phyloP scores from a whole-genome alignment of 1,140 invertebrate genomes.

The Sminthurinus signatus region DNA sequence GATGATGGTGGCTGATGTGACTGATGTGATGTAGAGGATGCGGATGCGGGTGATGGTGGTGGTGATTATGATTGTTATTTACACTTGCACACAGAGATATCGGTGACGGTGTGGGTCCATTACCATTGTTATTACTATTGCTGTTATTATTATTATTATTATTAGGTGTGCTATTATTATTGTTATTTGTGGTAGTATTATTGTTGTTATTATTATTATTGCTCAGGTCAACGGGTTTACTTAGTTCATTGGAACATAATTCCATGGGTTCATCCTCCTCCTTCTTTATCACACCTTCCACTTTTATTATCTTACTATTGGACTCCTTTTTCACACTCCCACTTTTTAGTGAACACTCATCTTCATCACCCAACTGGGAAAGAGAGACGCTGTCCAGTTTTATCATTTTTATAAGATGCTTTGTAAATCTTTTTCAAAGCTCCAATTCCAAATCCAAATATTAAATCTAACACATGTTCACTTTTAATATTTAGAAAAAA shows the following conservation, averaged over 20 bases:
- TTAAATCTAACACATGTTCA: too few species aligned
- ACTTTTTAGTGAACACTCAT: conserved; percentile 9
- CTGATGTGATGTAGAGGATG: too few species aligned
- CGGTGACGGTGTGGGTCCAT: not conserved
- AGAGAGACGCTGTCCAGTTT: conserved; percentile 17
- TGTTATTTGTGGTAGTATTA: conserved; percentile 23
- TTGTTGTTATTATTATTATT: conserved; percentile 36
- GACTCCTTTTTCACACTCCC: too few species aligned
- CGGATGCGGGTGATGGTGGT: too few species aligned
- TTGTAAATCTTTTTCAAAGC: too few species aligned
- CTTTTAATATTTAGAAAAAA: too few species aligned
- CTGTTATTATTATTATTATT: conserved; percentile 13
- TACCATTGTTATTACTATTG: conserved; percentile 5
- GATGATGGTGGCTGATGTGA: too few species aligned
- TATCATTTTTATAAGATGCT: conserved; percentile 18
- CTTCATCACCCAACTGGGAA: conserved; percentile 9
- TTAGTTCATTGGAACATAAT: conserved; percentile 21
- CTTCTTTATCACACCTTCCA: conserved; percentile 8
- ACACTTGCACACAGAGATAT: conserved; percentile 12
- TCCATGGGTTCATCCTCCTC: conserved; percentile 21
- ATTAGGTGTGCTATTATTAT: conserved; percentile 3
- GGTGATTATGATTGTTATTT: too few species aligned
- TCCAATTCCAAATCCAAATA: too few species aligned
- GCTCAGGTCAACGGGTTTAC: conserved; percentile 38
- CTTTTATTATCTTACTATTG: too few species aligned